A percentile compares a stretch with the other conserved stretches of the same genome.
These are phyloP conservation scores for Crocidura indochinensis DNA, from an alignment of 2,797 vertebrate species.

Conservation along the genomic window DNA sequence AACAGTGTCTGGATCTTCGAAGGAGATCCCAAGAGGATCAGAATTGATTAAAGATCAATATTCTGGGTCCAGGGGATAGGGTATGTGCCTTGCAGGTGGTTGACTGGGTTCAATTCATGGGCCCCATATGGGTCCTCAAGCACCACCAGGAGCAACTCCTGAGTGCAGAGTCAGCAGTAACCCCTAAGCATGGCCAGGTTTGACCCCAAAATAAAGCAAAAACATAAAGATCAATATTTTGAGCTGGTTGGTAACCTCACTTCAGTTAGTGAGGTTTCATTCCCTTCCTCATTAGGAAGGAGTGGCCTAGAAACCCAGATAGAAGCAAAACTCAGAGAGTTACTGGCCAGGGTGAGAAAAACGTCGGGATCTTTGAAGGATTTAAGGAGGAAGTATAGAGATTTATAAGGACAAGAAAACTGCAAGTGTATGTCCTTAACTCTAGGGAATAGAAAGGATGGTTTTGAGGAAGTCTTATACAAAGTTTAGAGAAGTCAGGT, in stretches of 20 bases:
- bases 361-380: neutral
- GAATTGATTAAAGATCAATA: neutral
- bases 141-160: no score
- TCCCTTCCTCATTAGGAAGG: neutral
- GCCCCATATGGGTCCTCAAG: no score
- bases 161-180: no score
- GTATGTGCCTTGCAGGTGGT: no score
- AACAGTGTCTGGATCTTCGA: neutral
- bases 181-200: no score
- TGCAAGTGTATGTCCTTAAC: neutral
- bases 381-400: neutral
- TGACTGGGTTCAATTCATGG: no score
- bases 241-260: neutral
- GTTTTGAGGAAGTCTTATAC: neutral
- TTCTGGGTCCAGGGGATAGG: no score
- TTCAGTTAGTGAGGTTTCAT: neutral
- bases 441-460: neutral
- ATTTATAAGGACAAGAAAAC: neutral
- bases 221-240: neutral
- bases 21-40: neutral
- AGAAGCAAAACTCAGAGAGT: neutral
- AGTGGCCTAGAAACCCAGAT: rapidly evolving
- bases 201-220: no score
- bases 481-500: neutral
- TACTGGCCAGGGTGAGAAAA: neutral